Evolutionary conservation across 2,888 invertebrate genomes (phyloP).

Genomic region (Cerastis leucographa): DNA sequence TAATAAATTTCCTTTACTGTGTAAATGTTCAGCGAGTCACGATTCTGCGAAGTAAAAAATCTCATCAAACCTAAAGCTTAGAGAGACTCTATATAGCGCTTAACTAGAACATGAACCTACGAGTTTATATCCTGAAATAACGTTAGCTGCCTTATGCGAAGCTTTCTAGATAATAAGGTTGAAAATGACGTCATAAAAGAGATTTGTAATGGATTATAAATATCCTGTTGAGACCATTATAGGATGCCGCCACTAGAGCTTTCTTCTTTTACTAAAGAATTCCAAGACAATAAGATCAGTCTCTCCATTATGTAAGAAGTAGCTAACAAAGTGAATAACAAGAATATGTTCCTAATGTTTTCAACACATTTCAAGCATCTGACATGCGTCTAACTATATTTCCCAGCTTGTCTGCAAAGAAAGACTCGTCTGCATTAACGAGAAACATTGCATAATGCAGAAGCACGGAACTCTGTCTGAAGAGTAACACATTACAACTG

Average conservation of each 20-base stretch:
- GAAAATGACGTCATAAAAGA: slow-evolving; percentile 13
- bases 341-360: slow-evolving; percentile 10
- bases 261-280: slow-evolving; percentile 1
- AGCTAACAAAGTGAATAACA: slow-evolving; percentile 23
- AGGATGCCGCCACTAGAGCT: background rate
- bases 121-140: slow-evolving; percentile 32
- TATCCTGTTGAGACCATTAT: slow-evolving; percentile 14
- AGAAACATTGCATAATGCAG: slow-evolving; percentile 69
- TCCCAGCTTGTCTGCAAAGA: slow-evolving; percentile 32
- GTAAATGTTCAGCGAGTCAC: slow-evolving; percentile 45
- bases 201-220: slow-evolving; percentile 29
- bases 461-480: slow-evolving; percentile 69
- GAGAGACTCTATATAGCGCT: slow-evolving; percentile 26
- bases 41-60: slow-evolving; percentile 52
- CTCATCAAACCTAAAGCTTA: slow-evolving; percentile 44
- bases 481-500: slow-evolving; percentile 64
- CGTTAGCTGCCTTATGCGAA: slow-evolving; percentile 14
- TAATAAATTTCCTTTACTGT: slow-evolving; percentile 44
- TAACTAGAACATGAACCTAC: slow-evolving; percentile 36
- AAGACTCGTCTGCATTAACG: slow-evolving; percentile 46
- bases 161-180: slow-evolving; percentile 36
- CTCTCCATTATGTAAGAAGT: slow-evolving; percentile 11
- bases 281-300: slow-evolving; percentile 4
- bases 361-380: slow-evolving; percentile 16
- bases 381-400: slow-evolving; percentile 39